Evolutionary conservation across 2,797 vertebrate genomes (phyloP).

Genomic region (Rhynchonycteris naso): DNA sequence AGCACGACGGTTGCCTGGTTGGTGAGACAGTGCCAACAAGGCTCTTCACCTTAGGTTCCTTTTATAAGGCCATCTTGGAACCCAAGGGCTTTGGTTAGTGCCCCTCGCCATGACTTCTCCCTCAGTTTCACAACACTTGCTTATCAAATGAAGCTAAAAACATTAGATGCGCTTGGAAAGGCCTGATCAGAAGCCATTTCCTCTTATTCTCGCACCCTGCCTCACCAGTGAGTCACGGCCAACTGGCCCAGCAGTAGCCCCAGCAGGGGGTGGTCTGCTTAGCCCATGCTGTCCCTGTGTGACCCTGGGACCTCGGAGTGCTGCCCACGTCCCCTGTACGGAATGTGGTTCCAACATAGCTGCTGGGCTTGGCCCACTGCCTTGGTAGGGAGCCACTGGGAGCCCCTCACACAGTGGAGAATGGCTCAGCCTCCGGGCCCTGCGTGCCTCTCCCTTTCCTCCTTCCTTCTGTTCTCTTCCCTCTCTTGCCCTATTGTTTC

Average conservation of each 20-base stretch:
- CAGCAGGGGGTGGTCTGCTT: not conserved
- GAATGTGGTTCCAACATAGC: not conserved
- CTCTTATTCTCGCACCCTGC: not conserved
- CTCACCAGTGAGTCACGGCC: not conserved
- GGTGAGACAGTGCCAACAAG: conserved; percentile 11
- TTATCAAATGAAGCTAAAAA: conserved; percentile 42
- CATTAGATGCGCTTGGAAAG: conserved; percentile 8
- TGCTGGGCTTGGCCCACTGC: not conserved
- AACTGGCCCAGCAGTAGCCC: not conserved
- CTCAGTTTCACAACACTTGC: not conserved
- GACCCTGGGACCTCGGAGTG: not conserved
- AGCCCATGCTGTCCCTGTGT: not conserved
- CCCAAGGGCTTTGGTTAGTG: conserved; percentile 7
- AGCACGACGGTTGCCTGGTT: not conserved
- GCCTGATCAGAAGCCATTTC: conserved; percentile 52
- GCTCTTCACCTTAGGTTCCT: not conserved
- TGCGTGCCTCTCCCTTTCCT: not conserved
- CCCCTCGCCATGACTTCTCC: not conserved
- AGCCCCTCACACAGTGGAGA: not conserved
- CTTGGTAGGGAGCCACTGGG: not conserved
- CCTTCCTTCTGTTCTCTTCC: not conserved
- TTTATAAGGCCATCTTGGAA: conserved; percentile 37
- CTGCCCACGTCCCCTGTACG: not conserved
- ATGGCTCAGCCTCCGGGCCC: not conserved
- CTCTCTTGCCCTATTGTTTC: not conserved